Evolutionary conservation across 2,888 invertebrate species (phyloP).

Genomic region (Polyploca ridens): DNA sequence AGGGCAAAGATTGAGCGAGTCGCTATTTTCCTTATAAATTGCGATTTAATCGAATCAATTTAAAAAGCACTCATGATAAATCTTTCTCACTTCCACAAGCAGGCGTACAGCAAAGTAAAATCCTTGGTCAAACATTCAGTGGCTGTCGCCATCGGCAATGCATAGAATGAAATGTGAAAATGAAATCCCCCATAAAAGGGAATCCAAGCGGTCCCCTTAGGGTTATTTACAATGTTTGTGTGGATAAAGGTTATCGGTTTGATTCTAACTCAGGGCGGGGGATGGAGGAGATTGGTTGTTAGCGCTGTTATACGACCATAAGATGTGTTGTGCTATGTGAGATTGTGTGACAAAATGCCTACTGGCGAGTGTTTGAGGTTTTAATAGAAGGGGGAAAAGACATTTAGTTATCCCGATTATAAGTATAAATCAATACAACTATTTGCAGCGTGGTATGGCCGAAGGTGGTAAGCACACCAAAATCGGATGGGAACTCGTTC

Average conservation of each 20-base stretch:
- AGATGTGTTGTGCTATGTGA: background rate
- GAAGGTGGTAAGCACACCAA: too few relatives aligned
- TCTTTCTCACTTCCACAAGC: background rate
- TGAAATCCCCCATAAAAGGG: conserved; percentile 12
- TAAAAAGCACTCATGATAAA: background rate
- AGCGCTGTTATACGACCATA: background rate
- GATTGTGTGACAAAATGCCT: background rate
- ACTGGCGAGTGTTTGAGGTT: too few relatives aligned
- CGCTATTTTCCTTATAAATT: background rate
- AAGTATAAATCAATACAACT: too few relatives aligned
- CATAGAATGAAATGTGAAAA: conserved; percentile 13
- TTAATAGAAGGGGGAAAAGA: too few relatives aligned
- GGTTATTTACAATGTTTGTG: conserved; percentile 14
- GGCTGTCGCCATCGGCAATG: conserved; percentile 1
- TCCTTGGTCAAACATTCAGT: background rate
- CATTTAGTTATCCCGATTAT: too few relatives aligned
- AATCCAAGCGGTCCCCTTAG: conserved; percentile 3
- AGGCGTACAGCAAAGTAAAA: background rate
- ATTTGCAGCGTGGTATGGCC: too few relatives aligned
- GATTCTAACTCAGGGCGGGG: conserved; percentile 1
- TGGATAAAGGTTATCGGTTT: conserved; percentile 6
- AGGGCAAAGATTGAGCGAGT: too few relatives aligned
- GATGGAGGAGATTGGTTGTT: conserved; percentile 8
- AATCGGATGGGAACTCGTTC: too few relatives aligned
- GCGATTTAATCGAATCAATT: background rate